Evolutionary conservation across 2,797 vertebrate species (phyloP), one percentile per base, ranked within the genome.

Genomic region (Huso huso): DNA sequence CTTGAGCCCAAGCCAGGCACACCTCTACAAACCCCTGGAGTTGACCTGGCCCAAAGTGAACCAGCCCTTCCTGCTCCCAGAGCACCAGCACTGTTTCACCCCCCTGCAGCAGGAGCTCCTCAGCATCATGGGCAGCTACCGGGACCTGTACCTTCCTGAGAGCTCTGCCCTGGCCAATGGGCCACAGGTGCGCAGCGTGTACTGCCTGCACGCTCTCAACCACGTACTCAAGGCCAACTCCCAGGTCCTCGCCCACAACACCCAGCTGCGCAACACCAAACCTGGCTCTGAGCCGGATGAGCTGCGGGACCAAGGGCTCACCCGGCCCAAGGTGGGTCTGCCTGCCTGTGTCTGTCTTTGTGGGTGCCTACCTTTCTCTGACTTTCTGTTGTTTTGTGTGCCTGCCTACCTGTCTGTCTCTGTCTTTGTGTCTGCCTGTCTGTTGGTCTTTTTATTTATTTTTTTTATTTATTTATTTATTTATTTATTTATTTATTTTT

Each of bases 151-250:
- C 80, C 92, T 90, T 63, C 84, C 95, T 0, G 93, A 95, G 64
- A 82, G 82, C 59, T 90, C 83, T 0, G 92, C 90, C 11, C 59
- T 93, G 66, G 87, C 62, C 6, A 87, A 90, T 0, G 92, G 89
- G 8, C 87, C 91, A 0, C 90, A 94, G 79, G 78, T 95, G 48
- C 85, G 90, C 4, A 88, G 75, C 0, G 76, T 83, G 1, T 99
- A 98, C 82, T 98, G 96, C 77, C 83, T 97, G 18, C 95, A 99
- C 9, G 87, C 79, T 2, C 78, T 99, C 64, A 99, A 99, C 77
- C 97, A 99, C 0, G 83, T 97, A 10, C 88, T 99, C 72, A 99
- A 98, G 82, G 93, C 96, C 67, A 99, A 99, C 13, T 87, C 91
- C 18, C 84, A 82, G 13, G 94, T 99, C 49, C 89, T 99, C 57